Conservation (phyloP, 2,888 invertebrate genomes). For the Microctonus hyperodae region DNA sequence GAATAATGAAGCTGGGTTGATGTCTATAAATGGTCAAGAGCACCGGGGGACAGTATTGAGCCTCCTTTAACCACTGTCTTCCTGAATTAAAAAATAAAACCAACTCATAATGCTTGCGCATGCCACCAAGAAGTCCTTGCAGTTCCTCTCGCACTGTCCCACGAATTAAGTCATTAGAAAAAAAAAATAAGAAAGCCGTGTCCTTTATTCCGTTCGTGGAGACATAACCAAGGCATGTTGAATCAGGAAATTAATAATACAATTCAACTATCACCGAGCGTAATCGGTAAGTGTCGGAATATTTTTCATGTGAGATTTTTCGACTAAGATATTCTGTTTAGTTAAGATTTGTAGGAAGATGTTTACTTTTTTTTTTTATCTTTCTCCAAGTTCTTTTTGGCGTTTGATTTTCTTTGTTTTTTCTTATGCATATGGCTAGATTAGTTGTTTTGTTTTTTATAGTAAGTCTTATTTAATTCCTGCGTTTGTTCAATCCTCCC, state of each 20-base stretch:
- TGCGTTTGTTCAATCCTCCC: not conserved
- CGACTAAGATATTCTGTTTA: not conserved
- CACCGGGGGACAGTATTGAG: not conserved
- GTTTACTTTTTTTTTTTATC: not conserved
- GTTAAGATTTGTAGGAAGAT: slow-evolving; percentile 3
- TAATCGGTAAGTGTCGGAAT: slow-evolving; percentile 1
- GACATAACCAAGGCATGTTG: not conserved
- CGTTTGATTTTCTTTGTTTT: not conserved
- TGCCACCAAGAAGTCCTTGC: not conserved
- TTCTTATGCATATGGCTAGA: not conserved
- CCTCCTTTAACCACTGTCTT: not conserved
- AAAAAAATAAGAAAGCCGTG: not conserved
- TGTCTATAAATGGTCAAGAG: not conserved
- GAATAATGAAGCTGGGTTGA: not conserved
- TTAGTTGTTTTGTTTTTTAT: too few relatives aligned
- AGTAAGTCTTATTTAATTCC: not conserved
- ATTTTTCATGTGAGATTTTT: not conserved
- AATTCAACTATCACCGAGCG: not conserved
- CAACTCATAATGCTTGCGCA: not conserved
- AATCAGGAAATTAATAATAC: not conserved
- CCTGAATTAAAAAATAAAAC: not conserved
- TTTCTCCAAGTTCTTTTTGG: not conserved
- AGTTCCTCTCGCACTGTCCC: not conserved
- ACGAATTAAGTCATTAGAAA: not conserved
- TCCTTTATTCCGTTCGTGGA: not conserved